A percentile compares a stretch with the other conserved stretches of the same genome.
Conservation (phyloP, 2,113 vertebrate species). For the Anoura caudifer region DNA sequence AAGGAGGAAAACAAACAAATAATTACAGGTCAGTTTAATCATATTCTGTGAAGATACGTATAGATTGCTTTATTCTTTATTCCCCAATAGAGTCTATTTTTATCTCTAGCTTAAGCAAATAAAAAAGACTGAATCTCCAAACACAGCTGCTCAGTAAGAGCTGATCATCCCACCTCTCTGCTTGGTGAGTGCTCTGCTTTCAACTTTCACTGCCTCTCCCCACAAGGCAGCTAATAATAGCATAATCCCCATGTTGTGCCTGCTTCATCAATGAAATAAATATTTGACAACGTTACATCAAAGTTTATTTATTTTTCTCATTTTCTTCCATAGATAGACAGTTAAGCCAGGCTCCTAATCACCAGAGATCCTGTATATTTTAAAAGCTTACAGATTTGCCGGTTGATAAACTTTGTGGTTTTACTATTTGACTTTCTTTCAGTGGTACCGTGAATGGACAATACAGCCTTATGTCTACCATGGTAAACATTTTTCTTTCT, state of each 20-base stretch:
- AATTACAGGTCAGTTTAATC: neutral
- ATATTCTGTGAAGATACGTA: neutral
- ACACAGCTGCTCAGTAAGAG: neutral
- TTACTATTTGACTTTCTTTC: conserved; percentile 19
- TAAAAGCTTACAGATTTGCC: neutral
- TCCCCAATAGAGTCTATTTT: neutral
- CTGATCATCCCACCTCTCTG: neutral
- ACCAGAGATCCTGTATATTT: neutral
- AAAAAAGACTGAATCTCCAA: neutral
- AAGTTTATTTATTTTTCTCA: neutral
- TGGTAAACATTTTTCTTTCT: neutral
- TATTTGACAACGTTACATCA: neutral
- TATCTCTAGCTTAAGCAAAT: neutral
- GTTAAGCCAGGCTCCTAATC: neutral
- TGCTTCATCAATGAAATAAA: neutral
- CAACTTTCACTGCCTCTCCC: neutral
- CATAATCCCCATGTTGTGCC: neutral
- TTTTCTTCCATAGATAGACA: neutral
- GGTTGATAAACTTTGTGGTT: neutral
- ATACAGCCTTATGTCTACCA: neutral
- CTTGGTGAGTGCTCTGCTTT: neutral
- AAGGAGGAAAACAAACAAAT: neutral
- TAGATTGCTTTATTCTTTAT: neutral
- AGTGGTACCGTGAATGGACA: neutral
- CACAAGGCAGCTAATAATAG: neutral